phyloP scores from a whole-genome alignment of 2,888 invertebrate species.

The Drosophila lutescens region DNA sequence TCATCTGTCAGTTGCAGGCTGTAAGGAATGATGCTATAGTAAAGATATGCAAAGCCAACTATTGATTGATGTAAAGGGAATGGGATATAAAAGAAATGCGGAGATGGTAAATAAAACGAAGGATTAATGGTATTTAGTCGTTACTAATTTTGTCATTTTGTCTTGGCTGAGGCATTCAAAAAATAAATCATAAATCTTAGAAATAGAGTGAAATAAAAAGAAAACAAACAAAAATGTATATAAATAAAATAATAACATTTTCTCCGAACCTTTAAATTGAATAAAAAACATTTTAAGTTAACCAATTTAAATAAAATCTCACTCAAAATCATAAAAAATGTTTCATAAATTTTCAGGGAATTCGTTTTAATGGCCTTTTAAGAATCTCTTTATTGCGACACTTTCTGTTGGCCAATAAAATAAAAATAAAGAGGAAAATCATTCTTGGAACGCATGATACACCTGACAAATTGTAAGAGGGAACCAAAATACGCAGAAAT shows the following conservation, averaged over 20 bases:
- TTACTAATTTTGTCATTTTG: too few species aligned
- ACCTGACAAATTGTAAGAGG: conserved; percentile 52
- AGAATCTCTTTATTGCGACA: conserved; percentile 40
- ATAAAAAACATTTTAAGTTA: too few species aligned
- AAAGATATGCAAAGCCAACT: conserved; percentile 19
- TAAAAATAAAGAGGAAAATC: conserved; percentile 14
- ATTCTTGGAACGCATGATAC: conserved; percentile 28
- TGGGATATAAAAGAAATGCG: conserved; percentile 5
- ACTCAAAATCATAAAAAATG: neutral
- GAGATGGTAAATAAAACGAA: neutral
- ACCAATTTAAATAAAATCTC: neutral
- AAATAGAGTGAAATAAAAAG: too few species aligned
- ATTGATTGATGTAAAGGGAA: conserved; percentile 21
- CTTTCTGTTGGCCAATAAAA: conserved; percentile 21
- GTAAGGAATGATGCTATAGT: neutral
- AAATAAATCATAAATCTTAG: too few species aligned
- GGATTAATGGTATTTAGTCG: neutral
- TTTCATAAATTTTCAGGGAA: conserved; percentile 33
- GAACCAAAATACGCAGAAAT: conserved; percentile 39
- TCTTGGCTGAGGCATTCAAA: too few species aligned
- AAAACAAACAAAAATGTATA: too few species aligned
- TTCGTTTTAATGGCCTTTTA: conserved; percentile 27
- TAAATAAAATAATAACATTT: too few species aligned
- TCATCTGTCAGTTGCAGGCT: conserved; percentile 9
- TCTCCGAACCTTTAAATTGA: too few species aligned